phyloP scores from a whole-genome alignment of 2,113 vertebrate species.

The Eulemur macaco region DNA sequence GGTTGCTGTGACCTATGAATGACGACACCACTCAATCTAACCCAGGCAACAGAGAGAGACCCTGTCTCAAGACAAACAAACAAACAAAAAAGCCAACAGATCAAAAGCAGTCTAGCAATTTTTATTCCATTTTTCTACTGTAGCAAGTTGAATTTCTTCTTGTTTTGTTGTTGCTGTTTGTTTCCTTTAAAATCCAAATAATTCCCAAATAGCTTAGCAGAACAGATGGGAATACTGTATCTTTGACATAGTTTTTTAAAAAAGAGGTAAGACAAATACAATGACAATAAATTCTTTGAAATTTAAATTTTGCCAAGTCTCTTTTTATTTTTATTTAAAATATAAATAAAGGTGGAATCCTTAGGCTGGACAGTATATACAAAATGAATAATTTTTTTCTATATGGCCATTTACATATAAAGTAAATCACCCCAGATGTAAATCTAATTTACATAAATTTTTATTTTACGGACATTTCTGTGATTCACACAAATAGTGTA shows the following conservation, averaged over 20 bases:
- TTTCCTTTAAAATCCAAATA: conserved; percentile 18
- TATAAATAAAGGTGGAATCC: background rate
- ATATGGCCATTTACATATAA: background rate
- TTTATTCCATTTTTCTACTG: background rate
- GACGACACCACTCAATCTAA: too few relatives aligned
- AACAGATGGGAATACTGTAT: background rate
- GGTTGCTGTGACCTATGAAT: too few relatives aligned
- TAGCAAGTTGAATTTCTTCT: background rate
- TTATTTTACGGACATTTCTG: conserved; percentile 32
- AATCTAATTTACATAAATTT: conserved; percentile 1
- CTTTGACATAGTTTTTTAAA: background rate
- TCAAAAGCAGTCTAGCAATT: background rate
- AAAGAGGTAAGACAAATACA: background rate
- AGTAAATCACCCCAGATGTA: background rate
- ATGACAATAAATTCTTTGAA: background rate
- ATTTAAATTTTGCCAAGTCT: background rate
- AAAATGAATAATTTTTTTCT: conserved; percentile 28
- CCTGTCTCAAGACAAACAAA: too few relatives aligned
- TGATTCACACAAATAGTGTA: background rate
- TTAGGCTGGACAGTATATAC: background rate
- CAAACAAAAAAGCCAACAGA: background rate
- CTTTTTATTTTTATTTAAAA: background rate
- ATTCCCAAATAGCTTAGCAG: background rate
- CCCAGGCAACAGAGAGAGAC: too few relatives aligned
- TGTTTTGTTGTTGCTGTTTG: background rate